Percentiles rank a stretch among this genome's conserved stretches.
phyloP scores from a whole-genome alignment of 2,888 invertebrate genomes.

The Ectobius pallidus region DNA sequence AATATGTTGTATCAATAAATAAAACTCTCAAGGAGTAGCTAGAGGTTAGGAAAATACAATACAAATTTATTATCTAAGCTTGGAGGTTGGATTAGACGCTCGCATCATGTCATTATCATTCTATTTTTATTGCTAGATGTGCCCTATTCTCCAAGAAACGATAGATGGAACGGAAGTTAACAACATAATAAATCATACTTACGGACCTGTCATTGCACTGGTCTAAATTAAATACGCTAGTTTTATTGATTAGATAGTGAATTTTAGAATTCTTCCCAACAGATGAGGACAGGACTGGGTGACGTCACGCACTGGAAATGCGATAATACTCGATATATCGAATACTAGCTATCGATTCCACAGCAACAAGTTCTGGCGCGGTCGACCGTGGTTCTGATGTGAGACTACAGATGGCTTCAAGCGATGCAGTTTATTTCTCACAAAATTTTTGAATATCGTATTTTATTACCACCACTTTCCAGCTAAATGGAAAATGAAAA shows the following conservation, averaged over 20 bases:
- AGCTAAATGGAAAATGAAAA: no score
- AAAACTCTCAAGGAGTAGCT: no score
- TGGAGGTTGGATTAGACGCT: background rate
- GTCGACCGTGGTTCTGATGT: no score
- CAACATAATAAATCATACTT: background rate
- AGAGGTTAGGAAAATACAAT: no score
- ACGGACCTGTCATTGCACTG: slow-evolving; percentile 12
- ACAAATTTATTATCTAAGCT: no score
- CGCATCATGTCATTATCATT: background rate
- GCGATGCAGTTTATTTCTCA: no score
- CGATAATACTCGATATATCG: background rate
- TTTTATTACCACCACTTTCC: no score
- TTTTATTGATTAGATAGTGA: slow-evolving; percentile 2
- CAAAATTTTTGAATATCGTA: no score
- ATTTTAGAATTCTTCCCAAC: background rate
- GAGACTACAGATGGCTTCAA: no score
- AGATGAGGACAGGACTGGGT: background rate
- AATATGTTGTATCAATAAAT: no score
- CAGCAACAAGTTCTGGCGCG: no score
- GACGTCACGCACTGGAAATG: background rate
- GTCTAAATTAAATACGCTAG: background rate
- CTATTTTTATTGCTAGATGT: background rate
- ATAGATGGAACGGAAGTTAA: background rate
- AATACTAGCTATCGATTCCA: no score
- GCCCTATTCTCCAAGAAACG: background rate